These are phyloP conservation scores for Mastomys coucha DNA, from an alignment of 2,113 vertebrate genomes.

Conservation along the genomic window DNA sequence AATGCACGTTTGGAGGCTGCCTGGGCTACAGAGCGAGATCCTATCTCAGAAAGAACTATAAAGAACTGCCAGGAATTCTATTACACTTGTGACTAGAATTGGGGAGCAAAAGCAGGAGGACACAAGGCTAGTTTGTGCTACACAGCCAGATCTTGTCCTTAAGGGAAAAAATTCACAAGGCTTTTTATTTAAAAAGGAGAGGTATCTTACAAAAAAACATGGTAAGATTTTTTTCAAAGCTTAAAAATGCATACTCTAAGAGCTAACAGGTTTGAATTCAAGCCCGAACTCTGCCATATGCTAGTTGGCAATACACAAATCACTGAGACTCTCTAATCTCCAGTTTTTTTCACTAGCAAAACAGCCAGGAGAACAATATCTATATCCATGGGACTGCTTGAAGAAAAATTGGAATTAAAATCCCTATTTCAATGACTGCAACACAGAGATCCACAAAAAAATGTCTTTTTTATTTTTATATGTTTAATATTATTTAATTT, in stretches of 20 bases:
- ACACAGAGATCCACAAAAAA: background rate
- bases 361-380: background rate
- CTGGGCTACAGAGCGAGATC: background rate
- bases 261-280: constrained; percentile 7
- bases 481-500: constrained; percentile 47
- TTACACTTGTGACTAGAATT: background rate
- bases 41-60: background rate
- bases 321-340: background rate
- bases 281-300: background rate
- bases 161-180: background rate
- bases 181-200: constrained; percentile 28
- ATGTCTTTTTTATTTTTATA: background rate
- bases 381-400: background rate
- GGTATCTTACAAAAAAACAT: background rate
- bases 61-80: background rate
- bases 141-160: background rate
- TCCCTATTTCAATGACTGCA: background rate
- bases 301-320: background rate
- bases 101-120: background rate
- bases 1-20: background rate
- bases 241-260: constrained; percentile 32
- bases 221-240: constrained; percentile 24
- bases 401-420: constrained; percentile 44
- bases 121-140: background rate
- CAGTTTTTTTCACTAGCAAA: background rate